A percentile compares a stretch with the other conserved stretches of the same genome.
Evolutionary conservation across 1,140 invertebrate species (phyloP).

Genomic region (Zaprionus ghesquierei): DNA sequence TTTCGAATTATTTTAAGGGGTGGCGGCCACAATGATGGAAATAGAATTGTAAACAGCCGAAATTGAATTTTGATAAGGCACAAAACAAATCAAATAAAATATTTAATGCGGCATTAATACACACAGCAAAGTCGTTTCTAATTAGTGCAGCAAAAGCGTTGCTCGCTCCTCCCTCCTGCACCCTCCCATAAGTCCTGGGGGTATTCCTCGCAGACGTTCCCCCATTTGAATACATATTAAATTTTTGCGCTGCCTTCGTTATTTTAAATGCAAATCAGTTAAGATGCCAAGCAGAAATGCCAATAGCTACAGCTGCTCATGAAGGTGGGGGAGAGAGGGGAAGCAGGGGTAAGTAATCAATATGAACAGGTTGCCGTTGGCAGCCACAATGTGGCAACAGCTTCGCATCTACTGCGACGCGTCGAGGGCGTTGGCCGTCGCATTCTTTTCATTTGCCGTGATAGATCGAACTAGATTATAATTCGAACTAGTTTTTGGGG

Average conservation of each 20-base stretch:
- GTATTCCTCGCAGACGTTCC: background rate
- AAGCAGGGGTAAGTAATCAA: constrained; percentile 8
- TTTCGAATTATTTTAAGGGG: constrained; percentile 42
- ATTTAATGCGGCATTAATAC: constrained; percentile 76
- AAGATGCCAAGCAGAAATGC: constrained; percentile 9
- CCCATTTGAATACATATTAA: constrained; percentile 74
- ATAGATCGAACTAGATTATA: background rate
- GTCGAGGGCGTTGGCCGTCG: background rate
- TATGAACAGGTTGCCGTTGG: constrained; percentile 24
- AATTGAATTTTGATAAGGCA: constrained; percentile 74
- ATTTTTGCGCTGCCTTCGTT: constrained; percentile 47
- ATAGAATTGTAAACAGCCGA: constrained; percentile 69
- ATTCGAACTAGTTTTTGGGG: background rate
- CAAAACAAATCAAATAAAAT: constrained; percentile 75
- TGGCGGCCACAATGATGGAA: constrained; percentile 9
- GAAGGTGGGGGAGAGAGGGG: background rate
- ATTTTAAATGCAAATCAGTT: constrained; percentile 75
- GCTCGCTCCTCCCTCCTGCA: background rate
- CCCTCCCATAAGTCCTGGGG: background rate
- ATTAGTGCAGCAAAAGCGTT: constrained; percentile 39
- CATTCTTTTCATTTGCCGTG: background rate
- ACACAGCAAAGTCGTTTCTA: constrained; percentile 65
- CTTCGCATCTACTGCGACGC: background rate
- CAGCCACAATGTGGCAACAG: background rate
- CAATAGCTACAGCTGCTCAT: constrained; percentile 30